phyloP scores from a whole-genome alignment of 2,113 vertebrate species.

The Camelus bactrianus region DNA sequence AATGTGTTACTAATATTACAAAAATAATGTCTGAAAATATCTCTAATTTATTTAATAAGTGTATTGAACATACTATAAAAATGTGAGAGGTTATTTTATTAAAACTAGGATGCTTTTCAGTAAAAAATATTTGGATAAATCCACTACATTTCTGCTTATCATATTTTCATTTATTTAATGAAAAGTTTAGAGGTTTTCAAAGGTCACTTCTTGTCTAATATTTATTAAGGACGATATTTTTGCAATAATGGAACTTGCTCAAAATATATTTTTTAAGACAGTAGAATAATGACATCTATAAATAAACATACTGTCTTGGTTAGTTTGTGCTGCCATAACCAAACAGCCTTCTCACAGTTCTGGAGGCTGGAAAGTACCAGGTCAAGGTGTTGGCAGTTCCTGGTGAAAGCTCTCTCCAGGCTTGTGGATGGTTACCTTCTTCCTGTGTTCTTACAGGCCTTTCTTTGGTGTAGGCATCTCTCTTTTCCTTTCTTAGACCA shows the following conservation, averaged over 20 bases:
- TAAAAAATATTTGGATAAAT: background rate
- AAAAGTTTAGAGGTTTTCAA: constrained; percentile 19
- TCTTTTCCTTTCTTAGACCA: background rate
- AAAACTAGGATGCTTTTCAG: background rate
- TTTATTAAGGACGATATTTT: background rate
- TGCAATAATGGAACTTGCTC: background rate
- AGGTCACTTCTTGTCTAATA: background rate
- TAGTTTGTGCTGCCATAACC: background rate
- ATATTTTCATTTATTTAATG: constrained; percentile 21
- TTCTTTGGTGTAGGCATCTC: background rate
- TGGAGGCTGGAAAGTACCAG: background rate
- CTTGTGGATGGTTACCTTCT: background rate
- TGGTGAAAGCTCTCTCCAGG: background rate
- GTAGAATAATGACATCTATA: background rate
- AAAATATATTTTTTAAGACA: background rate
- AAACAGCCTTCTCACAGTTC: background rate
- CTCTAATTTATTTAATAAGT: background rate
- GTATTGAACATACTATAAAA: background rate
- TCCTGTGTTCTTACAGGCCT: background rate
- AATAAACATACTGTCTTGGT: background rate
- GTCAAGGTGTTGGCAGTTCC: background rate
- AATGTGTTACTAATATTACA: background rate
- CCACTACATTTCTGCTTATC: background rate
- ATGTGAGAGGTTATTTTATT: background rate
- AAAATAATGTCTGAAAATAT: constrained; percentile 22